A percentile compares a stretch with the other conserved stretches of the same genome.
phyloP scores from a whole-genome alignment of 2,797 vertebrate species.

The Tragopan temminckii region DNA sequence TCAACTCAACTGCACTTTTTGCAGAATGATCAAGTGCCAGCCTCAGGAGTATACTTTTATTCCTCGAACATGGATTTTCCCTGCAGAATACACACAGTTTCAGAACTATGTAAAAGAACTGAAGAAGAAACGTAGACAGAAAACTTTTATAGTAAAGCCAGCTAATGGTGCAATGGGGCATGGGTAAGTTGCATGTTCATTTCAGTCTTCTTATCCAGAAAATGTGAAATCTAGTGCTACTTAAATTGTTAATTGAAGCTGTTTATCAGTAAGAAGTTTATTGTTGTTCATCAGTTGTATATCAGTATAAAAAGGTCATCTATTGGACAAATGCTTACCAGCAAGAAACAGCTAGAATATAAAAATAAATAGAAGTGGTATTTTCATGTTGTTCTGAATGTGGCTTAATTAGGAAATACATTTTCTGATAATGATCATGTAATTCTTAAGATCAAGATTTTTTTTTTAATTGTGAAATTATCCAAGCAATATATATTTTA shows the following conservation, averaged over 20 bases:
- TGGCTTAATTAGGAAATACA: background rate
- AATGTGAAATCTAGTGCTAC: background rate
- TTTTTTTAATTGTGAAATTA: background rate
- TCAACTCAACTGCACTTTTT: slow-evolving; percentile 24
- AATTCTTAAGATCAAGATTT: background rate
- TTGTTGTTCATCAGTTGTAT: background rate
- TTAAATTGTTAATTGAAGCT: background rate
- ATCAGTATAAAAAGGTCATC: background rate
- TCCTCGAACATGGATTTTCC: slow-evolving; percentile 98
- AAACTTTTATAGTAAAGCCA: slow-evolving; percentile 98
- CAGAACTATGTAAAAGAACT: slow-evolving; percentile 98
- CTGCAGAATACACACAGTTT: slow-evolving; percentile 96
- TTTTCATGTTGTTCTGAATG: background rate
- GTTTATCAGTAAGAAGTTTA: background rate
- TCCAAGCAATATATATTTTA: background rate
- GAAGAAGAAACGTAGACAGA: slow-evolving; percentile 95
- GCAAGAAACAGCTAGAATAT: background rate
- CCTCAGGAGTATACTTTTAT: slow-evolving; percentile 97
- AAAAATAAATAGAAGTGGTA: background rate
- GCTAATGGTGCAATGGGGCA: slow-evolving; percentile 99
- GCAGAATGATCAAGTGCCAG: slow-evolving; percentile 96
- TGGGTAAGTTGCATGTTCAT: slow-evolving; percentile 86
- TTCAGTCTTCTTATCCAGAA: background rate
- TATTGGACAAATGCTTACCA: background rate
- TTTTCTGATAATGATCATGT: background rate